phyloP scores from a whole-genome alignment of 2,797 vertebrate genomes.

The Cynopterus sphinx region DNA sequence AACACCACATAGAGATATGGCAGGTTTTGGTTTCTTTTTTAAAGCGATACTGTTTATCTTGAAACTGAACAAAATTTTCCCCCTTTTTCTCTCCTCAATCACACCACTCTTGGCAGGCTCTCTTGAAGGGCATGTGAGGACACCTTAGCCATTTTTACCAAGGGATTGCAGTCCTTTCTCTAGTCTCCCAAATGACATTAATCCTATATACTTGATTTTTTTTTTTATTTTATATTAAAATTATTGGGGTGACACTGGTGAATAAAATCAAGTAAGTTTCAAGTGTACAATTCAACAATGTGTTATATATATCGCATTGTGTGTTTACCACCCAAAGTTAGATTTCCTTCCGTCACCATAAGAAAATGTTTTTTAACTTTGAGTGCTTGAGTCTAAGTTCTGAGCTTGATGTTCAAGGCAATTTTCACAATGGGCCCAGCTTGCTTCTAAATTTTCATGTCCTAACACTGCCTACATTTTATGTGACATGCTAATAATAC shows the following conservation, averaged over 20 bases:
- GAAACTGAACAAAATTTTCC: constrained; percentile 41
- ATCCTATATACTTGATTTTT: neutral
- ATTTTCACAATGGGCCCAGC: neutral
- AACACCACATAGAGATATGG: constrained; percentile 66
- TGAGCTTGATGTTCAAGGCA: neutral
- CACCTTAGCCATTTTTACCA: neutral
- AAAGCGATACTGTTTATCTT: constrained; percentile 56
- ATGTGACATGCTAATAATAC: neutral
- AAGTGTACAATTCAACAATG: too few relatives aligned
- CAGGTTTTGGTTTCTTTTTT: neutral
- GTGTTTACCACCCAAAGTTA: too few relatives aligned
- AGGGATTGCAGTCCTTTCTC: neutral
- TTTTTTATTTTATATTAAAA: too few relatives aligned
- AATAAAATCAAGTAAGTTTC: too few relatives aligned
- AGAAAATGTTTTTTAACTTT: neutral
- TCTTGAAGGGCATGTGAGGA: constrained; percentile 29
- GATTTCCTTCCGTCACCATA: too few relatives aligned
- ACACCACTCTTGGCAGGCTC: neutral
- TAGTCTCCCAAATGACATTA: neutral
- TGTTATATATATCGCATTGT: too few relatives aligned
- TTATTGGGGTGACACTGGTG: too few relatives aligned
- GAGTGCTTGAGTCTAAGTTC: neutral
- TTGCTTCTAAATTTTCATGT: neutral
- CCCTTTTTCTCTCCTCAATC: neutral
- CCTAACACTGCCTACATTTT: neutral